Conservation (phyloP, 2,888 invertebrate genomes). For the Mylabris sibirica region DNA sequence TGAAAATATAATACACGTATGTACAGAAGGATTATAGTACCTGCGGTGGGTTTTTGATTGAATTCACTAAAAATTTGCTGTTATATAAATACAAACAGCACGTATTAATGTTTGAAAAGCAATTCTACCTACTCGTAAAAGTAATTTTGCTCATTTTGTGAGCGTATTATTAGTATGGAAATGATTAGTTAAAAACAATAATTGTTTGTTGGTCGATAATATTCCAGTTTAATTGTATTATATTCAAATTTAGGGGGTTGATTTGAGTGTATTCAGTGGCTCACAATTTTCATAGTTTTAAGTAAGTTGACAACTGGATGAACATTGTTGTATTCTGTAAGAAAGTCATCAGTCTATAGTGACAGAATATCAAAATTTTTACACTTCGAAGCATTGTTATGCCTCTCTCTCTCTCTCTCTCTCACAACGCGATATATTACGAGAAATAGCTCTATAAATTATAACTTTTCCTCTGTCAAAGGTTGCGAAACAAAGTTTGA, state of each 20-base stretch:
- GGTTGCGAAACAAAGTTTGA: background rate
- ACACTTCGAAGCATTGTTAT: too few relatives aligned
- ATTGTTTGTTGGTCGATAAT: background rate
- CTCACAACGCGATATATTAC: too few relatives aligned
- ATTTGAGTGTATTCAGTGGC: background rate
- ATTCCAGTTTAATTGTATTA: background rate
- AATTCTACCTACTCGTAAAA: background rate
- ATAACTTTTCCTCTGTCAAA: background rate
- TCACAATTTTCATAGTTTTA: too few relatives aligned
- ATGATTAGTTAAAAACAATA: background rate
- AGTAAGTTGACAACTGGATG: too few relatives aligned
- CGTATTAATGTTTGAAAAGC: background rate
- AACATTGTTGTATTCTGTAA: too few relatives aligned
- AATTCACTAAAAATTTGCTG: background rate
- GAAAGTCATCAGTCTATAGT: too few relatives aligned
- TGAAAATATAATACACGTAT: background rate
- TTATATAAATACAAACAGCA: background rate
- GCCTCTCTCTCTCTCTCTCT: too few relatives aligned
- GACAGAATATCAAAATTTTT: too few relatives aligned
- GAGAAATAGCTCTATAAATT: background rate
- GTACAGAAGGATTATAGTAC: background rate
- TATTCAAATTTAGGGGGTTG: background rate
- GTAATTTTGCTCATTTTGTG: background rate
- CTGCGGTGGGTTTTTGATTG: too few relatives aligned
- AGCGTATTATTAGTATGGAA: background rate